Base-by-base conservation (phyloP, 2,113 vertebrate species). In the Oncorhynchus tshawytscha region DNA sequence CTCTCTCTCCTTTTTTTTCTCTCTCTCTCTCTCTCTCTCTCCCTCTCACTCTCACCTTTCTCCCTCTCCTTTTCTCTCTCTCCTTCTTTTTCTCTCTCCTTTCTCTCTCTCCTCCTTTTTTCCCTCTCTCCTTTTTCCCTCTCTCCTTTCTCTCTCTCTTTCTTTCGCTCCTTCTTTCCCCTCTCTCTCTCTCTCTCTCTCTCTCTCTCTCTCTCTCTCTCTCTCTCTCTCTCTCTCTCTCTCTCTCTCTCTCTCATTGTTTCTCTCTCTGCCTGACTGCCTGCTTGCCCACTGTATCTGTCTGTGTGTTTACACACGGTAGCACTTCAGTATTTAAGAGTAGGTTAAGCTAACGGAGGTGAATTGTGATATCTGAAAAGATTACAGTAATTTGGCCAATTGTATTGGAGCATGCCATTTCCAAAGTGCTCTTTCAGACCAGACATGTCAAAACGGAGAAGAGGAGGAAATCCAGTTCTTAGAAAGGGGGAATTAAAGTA, bases 321-420 rank as follows among this genome's bases (percentile, higher is more conserved):
- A 54, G 51, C 51, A 18, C 65, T 67, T 13, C 13, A 25, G 22
- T 25, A 67, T 67, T 82, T 81, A 83, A 82, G 77, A 85, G 82
- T 80, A 82, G 81, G 74, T 86, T 83, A 76, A 68, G 70, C 80
- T 85, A 85, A 86, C 80, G 81, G 84, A 82, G 66, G 84, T 69
- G 78, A 85, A 85, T 86, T 77, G 79, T 85, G 83, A 86, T 86
- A 88, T 86, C 85, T 88, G 84, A 85, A 85, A 86, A 86, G 82
- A 88, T 86, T 77, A 83, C 82, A 79, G 85, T 85, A 83, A 86
- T 88, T 88, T 82, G 72, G 74, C 65, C 31, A 60, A 76, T 81
- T 77, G 80, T 87, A 86, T 84, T 84, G 60, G 81, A 85, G 77
- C 66, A 64, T 76, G 76, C 70, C 79, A 84, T 82, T 84, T 81